These are phyloP conservation scores for Lepidurus arcticus DNA, from an alignment of 1,140 invertebrate genomes.

Conservation along the genomic window DNA sequence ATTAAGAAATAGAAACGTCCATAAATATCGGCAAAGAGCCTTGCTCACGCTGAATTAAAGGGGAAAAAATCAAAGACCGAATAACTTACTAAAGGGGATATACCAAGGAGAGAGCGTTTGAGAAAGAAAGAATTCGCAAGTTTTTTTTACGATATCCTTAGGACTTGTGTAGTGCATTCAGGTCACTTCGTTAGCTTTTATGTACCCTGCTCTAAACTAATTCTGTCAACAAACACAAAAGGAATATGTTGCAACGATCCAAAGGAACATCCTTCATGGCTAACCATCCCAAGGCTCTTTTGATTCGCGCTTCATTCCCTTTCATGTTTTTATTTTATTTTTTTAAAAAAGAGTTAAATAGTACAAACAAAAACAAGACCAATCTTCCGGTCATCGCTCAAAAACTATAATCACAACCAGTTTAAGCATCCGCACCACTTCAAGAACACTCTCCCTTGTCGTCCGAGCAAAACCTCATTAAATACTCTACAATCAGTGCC, in stretches of 20 bases:
- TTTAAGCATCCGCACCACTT: background rate
- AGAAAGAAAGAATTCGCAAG: background rate
- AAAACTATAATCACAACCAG: background rate
- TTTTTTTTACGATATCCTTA: background rate
- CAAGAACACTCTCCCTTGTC: background rate
- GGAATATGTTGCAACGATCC: background rate
- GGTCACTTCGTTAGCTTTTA: background rate
- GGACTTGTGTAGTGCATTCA: background rate
- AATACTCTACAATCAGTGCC: background rate
- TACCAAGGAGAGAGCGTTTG: background rate
- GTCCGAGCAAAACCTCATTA: background rate
- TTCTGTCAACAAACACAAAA: background rate
- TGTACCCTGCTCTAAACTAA: background rate
- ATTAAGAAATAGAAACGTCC: too few relatives aligned
- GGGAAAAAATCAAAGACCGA: background rate
- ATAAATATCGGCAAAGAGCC: too few relatives aligned
- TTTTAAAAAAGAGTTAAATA: background rate
- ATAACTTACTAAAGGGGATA: background rate
- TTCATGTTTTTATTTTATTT: background rate
- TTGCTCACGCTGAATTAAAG: too few relatives aligned
- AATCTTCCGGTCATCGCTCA: background rate
- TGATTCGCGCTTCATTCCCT: background rate
- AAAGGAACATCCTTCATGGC: background rate
- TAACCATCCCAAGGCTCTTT: background rate
- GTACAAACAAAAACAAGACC: background rate